Base-by-base conservation (phyloP, 2,113 vertebrate species). In the Bostrychus sinensis region DNA sequence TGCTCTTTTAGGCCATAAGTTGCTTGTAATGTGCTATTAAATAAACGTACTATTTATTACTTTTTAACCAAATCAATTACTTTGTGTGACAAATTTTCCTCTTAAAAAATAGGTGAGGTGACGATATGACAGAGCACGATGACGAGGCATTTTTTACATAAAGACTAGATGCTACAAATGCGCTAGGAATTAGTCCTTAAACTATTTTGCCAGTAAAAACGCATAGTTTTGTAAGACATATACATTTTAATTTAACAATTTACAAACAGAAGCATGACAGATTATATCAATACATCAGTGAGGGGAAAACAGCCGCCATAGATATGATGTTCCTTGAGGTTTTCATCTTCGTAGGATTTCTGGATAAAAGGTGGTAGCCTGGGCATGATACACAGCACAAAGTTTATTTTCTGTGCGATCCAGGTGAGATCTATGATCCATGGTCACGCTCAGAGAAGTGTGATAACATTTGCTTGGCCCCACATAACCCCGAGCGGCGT, bases 221-320 rank as follows among this genome's bases (percentile, higher is more conserved):
- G 56, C 59, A 64, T 2, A 54, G 7, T 38, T 32, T 0, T 19
- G 10, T 32, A 42, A 13, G 43, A 76, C 72, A 88, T 79, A 76
- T 66, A 74, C 41, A 81, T 56, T 81, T 86, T 87, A 89, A 89
- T 84, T 83, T 82, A 89, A 70, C 39, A 80, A 88, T 87, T 78
- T 83, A 89, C 75, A 89, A 86, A 45, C 19, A 45, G 7, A 45
- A 56, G 56, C 61, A 75, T 13, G 16, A 71, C 25, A 19, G 19
- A 19, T 42, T 62, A 5, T 56, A 53, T 62, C 23, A 64, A 1
- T 75, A 72, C 50, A 69, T 62, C 41, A 73, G 32, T 23, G 23
- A 61, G 22, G 23, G 7, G 53, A 19, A 22, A 63, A 45, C 56
- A 65, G 61, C 51, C 70, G 62, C 19, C 66, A 56, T 69, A 42